These are phyloP conservation scores for Biston stratarius DNA, from an alignment of 2,888 invertebrate species.

Conservation along the genomic window DNA sequence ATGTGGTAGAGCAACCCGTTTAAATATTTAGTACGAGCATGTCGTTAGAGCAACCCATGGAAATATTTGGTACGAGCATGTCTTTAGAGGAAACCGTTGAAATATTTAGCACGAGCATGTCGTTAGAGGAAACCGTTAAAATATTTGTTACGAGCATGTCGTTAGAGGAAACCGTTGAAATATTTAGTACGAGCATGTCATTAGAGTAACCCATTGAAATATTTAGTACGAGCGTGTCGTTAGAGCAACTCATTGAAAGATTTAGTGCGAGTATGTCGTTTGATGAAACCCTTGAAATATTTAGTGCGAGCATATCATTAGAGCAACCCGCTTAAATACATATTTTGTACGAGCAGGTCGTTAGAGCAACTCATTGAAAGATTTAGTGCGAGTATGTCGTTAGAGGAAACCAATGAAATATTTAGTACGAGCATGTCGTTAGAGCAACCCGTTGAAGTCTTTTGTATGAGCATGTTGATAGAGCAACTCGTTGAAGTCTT, in stretches of 20 bases:
- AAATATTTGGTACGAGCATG: background rate
- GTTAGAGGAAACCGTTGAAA: background rate
- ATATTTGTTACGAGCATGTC: conserved; percentile 13
- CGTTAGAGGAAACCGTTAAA: background rate
- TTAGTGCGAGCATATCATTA: no score
- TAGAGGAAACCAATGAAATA: background rate
- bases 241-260: no score
- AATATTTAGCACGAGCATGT: no score
- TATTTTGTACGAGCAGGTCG: no score
- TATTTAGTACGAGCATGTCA: conserved; percentile 12
- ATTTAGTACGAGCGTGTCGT: background rate
- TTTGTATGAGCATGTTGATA: conserved; percentile 9
- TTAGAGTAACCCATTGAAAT: background rate
- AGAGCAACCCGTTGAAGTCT: background rate
- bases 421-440: conserved; percentile 8
- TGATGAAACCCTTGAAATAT: no score
- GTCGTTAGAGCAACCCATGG: background rate
- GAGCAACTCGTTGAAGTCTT: background rate
- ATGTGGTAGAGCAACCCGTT: conserved; percentile 16
- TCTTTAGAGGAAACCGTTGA: no score
- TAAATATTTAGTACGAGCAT: conserved; percentile 45
- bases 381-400: no score
- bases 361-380: no score
- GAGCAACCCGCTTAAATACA: no score
- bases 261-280: no score